These are phyloP conservation scores for Leuciscus idus DNA, from an alignment of 2,113 vertebrate species.

Conservation along the genomic window DNA sequence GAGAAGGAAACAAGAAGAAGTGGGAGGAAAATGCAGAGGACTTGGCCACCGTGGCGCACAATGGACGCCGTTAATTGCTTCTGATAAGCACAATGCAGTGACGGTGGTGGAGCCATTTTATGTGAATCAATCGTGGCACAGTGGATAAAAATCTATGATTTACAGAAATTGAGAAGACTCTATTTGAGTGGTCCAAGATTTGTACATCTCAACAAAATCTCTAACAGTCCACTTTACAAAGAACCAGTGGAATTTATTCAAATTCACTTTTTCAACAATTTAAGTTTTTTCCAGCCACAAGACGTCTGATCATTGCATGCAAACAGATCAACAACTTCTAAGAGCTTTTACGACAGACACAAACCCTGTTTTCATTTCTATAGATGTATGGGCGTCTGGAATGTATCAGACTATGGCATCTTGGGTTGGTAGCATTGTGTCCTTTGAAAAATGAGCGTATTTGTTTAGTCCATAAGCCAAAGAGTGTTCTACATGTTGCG, in stretches of 20 bases:
- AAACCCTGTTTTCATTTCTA: constrained; percentile 25
- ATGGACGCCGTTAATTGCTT: constrained; percentile 45
- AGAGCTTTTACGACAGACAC: background rate
- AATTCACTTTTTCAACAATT: background rate
- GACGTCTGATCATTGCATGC: background rate
- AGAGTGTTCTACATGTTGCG: constrained; percentile 57
- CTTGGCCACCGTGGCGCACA: constrained; percentile 37
- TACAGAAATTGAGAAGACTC: constrained; percentile 21
- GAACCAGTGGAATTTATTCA: constrained; percentile 13
- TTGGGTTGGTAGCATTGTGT: constrained; percentile 15
- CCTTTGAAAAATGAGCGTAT: constrained; percentile 50
- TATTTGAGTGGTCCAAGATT: background rate
- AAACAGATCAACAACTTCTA: constrained; percentile 14
- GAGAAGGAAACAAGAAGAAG: constrained; percentile 72
- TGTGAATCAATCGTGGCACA: background rate
- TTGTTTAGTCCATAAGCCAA: constrained; percentile 56
- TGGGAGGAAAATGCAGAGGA: constrained; percentile 74
- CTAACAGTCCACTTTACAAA: constrained; percentile 18
- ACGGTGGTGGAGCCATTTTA: constrained; percentile 9
- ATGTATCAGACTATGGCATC: constrained; percentile 2
- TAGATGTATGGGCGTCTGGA: background rate
- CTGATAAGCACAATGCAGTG: constrained; percentile 33
- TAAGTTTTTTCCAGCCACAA: background rate
- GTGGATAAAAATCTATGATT: constrained; percentile 1
- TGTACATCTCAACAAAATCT: background rate